Conservation (phyloP, 2,113 vertebrate species). For the Marmota monax region DNA sequence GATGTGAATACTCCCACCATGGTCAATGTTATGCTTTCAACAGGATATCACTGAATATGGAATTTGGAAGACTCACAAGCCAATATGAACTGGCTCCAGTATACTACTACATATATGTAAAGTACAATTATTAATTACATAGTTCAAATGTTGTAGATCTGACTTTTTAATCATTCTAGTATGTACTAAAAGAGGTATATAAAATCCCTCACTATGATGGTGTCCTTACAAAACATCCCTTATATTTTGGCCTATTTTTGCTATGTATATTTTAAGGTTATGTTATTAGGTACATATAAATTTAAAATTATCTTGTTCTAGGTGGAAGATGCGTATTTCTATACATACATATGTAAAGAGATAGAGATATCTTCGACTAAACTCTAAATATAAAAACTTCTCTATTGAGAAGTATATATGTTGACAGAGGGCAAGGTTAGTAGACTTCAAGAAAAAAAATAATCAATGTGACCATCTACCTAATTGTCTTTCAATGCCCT, state of each 20-base stretch:
- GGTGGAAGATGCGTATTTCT: neutral
- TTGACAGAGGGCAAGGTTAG: neutral
- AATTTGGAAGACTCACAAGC: neutral
- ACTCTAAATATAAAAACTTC: neutral
- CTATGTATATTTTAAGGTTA: neutral
- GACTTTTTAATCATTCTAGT: neutral
- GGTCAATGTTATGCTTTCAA: neutral
- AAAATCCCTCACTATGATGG: neutral
- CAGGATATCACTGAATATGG: neutral
- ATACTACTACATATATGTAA: neutral
- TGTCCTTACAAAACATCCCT: neutral
- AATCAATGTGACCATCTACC: neutral
- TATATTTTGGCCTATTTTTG: neutral
- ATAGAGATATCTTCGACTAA: neutral
- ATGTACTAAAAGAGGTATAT: neutral
- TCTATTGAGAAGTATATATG: neutral
- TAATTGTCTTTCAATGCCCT: neutral
- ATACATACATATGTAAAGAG: neutral
- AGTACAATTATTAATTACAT: neutral
- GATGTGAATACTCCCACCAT: neutral
- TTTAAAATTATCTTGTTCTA: neutral
- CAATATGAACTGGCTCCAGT: neutral
- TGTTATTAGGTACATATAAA: neutral
- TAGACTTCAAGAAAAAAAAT: constrained; percentile 6
- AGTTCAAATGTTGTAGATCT: neutral